Evolutionary conservation across 2,113 vertebrate species (phyloP), one percentile per base, ranked within the genome.

Genomic region (Casuarius casuarius): DNA sequence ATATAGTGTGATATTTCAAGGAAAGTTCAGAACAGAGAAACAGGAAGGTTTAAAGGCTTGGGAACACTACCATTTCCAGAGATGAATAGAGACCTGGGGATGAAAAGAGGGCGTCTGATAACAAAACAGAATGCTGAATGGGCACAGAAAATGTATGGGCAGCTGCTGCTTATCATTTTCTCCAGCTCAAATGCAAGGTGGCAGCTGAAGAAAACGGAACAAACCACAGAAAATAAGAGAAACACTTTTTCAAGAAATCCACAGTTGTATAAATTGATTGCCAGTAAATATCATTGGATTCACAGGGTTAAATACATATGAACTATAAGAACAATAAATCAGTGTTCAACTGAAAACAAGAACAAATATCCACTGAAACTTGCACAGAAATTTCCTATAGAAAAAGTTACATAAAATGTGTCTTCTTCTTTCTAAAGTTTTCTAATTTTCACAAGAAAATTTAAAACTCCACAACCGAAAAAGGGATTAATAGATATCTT

Each of bases 251-350:
- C 62, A 92, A 90, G 52, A 89, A 96, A 93, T 96, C 94, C 90
- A 89, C 76, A 95, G 78, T 44, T 95, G 89, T 92, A 87, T 95
- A 75, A 97, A 95, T 88, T 96, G 44, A 89, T 87, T 95, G 95
- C 88, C 96, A 96, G 61, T 92, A 97, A 94, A 94, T 84, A 92
- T 82, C 80, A 35, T 62, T 89, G 94, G 90, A 58, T 94, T 90
- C 90, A 94, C 94, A 78, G 92, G 73, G 75, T 93, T 93, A 74
- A 94, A 94, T 94, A 93, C 78, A 75, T 33, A 96, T 1, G 51
- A 95, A 94, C 84, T 96, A 96, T 84, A 84, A 89, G 61, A 86
- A 88, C 90, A 96, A 96, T 90, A 94, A 97, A 94, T 96, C 94
- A 95, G 66, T 25, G 63, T 89, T 95, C 40, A 79, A 1, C 44